Evolutionary conservation across 2,113 vertebrate genomes (phyloP), one percentile per base, ranked within the genome.

Genomic region (Hippopotamus amphibius): DNA sequence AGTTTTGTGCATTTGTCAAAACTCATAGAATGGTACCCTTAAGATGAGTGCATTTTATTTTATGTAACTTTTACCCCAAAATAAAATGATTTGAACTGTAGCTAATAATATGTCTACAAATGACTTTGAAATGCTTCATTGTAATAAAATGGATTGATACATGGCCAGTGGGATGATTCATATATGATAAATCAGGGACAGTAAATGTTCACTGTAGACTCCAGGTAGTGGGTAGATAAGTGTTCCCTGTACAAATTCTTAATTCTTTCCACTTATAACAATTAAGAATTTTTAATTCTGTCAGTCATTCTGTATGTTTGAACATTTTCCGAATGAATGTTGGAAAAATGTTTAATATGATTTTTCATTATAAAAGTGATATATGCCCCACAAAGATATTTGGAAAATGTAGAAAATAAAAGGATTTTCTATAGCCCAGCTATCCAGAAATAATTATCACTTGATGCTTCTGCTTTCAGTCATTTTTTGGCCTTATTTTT

Each of bases 61-160:
- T 53, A 6, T 50, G 6, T 95, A 68, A 59, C 22, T 61, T 80
- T 61, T 72, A 80, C 30, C 63, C 74, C 10, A 91, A 77, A 86
- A 76, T 85, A 66, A 86, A 88, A 68, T 89, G 82, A 69, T 93
- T 68, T 59, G 69, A 88, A 17, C 71, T 74, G 10, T 61, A 48
- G 4, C 12, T 74, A 15, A 53, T 55, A n/a, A 63, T 66, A 37
- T 16, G 37, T 88, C 71, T 81, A 12, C 24, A 92, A 6, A 2
- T 72, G 80, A 79, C 17, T 93, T 61, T 88, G 41, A 90, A 74
- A 37, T 83, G 19, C 53, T 91, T 91, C 10, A 19, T 6, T 79
- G 43, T 48, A 68, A 48, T 55, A 30, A 84, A 65, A 17, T 83
- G 7, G 48, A 12, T 84, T 43, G 3, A 26, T 11, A 3, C 19